phyloP scores from a whole-genome alignment of 1,140 invertebrate species.

The Heliconius nattereri region DNA sequence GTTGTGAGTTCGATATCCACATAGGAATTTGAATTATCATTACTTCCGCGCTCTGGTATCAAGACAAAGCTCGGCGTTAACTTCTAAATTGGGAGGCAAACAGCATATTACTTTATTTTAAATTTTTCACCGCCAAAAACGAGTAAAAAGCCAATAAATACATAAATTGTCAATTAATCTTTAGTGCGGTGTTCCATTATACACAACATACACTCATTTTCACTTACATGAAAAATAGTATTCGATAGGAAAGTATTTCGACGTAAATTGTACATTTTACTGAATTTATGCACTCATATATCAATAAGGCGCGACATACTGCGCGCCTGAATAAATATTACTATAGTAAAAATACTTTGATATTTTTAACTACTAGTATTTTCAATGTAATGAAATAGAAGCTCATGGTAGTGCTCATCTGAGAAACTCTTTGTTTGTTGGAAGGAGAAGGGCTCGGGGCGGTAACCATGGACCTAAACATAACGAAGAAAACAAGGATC shows the following conservation, averaged over 20 bases:
- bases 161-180: constrained; percentile 11
- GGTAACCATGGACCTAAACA: too few species aligned
- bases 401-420: too few species aligned
- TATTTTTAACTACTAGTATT: neutral
- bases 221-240: constrained; percentile 15
- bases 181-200: constrained; percentile 13
- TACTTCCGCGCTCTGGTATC: too few species aligned
- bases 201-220: constrained; percentile 4
- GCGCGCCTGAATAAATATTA: constrained; percentile 3
- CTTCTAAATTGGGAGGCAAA: too few species aligned
- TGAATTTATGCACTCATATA: constrained; percentile 8
- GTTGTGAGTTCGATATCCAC: too few species aligned
- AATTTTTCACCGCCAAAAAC: neutral
- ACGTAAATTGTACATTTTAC: constrained; percentile 14
- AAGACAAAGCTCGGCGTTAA: too few species aligned
- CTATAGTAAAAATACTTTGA: neutral
- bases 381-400: too few species aligned
- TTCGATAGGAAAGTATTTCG: constrained; percentile 15
- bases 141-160: neutral
- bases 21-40: too few species aligned
- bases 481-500: too few species aligned
- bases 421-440: too few species aligned
- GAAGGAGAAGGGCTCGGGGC: too few species aligned
- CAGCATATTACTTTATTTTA: neutral
- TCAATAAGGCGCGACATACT: constrained; percentile 12